phyloP scores from a whole-genome alignment of 2,888 invertebrate genomes.

The Epistrophella euchroma region DNA sequence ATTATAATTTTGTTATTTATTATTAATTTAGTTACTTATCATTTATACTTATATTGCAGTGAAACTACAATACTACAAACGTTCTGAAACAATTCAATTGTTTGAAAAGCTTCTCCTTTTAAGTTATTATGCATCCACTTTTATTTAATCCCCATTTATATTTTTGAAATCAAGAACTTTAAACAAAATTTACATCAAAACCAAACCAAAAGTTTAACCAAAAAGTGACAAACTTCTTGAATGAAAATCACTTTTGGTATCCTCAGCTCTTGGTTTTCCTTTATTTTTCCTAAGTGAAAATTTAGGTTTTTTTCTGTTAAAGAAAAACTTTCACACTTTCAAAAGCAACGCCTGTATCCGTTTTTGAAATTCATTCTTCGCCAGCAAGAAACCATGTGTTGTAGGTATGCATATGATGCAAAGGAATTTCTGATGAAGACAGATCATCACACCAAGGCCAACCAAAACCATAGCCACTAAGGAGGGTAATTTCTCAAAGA shows the following conservation, averaged over 20 bases:
- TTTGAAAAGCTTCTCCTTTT: too few relatives aligned
- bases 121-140: not conserved
- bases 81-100: too few relatives aligned
- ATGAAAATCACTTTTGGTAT: constrained; percentile 54
- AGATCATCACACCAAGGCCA: constrained; percentile 56
- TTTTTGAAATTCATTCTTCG: constrained; percentile 56
- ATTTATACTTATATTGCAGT: too few relatives aligned
- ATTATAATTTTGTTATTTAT: too few relatives aligned
- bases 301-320: not conserved
- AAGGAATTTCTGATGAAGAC: constrained; percentile 67
- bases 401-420: constrained; percentile 30
- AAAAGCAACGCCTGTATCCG: constrained; percentile 33
- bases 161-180: constrained; percentile 20
- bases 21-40: too few relatives aligned
- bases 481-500: constrained; percentile 72
- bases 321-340: constrained; percentile 57
- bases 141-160: constrained; percentile 3
- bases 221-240: constrained; percentile 69
- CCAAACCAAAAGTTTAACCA: constrained; percentile 52
- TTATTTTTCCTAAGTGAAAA: not conserved
- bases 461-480: constrained; percentile 55
- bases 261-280: not conserved
- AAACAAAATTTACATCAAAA: constrained; percentile 59
- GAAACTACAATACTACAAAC: too few relatives aligned
- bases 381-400: constrained; percentile 56